Evolutionary conservation across 2,797 vertebrate species (phyloP), one percentile per base, ranked within the genome.

Genomic region (Decapterus maruadsi): DNA sequence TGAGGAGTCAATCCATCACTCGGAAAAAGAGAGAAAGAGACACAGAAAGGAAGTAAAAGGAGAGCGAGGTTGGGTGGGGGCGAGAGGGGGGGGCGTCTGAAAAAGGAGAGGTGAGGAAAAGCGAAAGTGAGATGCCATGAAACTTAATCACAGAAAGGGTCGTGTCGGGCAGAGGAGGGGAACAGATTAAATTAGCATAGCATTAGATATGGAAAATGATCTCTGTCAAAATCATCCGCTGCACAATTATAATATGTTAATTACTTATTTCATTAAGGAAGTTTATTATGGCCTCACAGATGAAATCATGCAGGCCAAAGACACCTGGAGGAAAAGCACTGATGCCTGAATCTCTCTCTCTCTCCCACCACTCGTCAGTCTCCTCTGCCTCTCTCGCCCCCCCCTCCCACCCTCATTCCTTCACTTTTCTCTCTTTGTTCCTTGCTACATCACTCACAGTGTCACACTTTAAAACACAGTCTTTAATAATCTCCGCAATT

Each of bases 161-260:
- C 97, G 97, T 96, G 96, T 98, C 88, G 90, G 94, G 93, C 26
- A 26, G 26, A 26, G 26, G 94, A 97, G 81, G 86, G 95, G 94
- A 97, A 97, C 96, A 97, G 97, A 98, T 99, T 97, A 97, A 98
- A 99, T 99, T 98, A 98, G 96, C 97, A 98, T 97, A 98, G 97
- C 95, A 97, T 97, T 97, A 97, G 97, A 97, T 96, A 96, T 97
- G 97, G 96, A 97, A 97, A 98, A 97, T 97, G 96, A 98, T 97
- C 97, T 97, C 97, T 97, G 97, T 97, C 97, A 97, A 97, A 97
- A 96, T 96, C 96, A 96, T 97, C 96, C 95, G 96, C 96, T 95
- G 96, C 96, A 98, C 96, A 97, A 98, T 97, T 98, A 98, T 97
- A 98, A 98, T 97, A 98, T 98, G 97, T 98, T 99, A 99, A 99